phyloP scores from a whole-genome alignment of 1,140 invertebrate genomes.

The Pseudomyrmex pallidus region DNA sequence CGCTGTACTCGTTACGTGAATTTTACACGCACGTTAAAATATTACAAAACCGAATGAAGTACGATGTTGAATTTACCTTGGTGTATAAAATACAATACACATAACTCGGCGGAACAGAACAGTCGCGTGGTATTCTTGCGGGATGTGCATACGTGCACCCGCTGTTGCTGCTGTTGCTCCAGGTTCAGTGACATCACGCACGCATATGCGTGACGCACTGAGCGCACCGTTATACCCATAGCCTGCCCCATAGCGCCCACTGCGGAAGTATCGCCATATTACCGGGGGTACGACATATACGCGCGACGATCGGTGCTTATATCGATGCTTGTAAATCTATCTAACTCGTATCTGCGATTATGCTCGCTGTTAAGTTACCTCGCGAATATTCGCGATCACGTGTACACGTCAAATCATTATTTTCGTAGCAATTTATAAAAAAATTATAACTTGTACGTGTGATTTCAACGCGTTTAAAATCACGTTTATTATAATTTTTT shows the following conservation, averaged over 20 bases:
- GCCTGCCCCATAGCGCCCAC: conserved; percentile 74
- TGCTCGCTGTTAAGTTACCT: conserved; percentile 39
- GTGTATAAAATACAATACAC: neutral
- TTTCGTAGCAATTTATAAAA: too few species aligned
- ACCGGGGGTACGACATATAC: conserved; percentile 67
- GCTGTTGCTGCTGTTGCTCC: conserved; percentile 58
- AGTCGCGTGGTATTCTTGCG: conserved; percentile 60
- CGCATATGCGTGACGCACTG: conserved; percentile 80
- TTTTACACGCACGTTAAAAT: neutral
- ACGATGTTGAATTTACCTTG: neutral
- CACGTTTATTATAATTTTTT: too few species aligned
- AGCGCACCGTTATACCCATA: conserved; percentile 80
- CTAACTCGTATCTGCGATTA: conserved; percentile 19
- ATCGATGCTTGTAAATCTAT: conserved; percentile 25
- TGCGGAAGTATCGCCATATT: conserved; percentile 77
- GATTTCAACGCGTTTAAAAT: too few species aligned
- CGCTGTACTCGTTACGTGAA: neutral
- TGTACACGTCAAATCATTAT: too few species aligned
- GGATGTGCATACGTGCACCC: conserved; percentile 38
- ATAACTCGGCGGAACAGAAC: conserved; percentile 44
- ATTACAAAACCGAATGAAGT: conserved; percentile 3
- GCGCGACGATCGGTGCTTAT: conserved; percentile 62
- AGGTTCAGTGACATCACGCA: conserved; percentile 83
- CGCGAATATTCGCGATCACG: conserved; percentile 1
- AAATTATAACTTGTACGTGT: too few species aligned